Conservation (phyloP, 2,888 invertebrate genomes). For the Barypeithes pellucidus region DNA sequence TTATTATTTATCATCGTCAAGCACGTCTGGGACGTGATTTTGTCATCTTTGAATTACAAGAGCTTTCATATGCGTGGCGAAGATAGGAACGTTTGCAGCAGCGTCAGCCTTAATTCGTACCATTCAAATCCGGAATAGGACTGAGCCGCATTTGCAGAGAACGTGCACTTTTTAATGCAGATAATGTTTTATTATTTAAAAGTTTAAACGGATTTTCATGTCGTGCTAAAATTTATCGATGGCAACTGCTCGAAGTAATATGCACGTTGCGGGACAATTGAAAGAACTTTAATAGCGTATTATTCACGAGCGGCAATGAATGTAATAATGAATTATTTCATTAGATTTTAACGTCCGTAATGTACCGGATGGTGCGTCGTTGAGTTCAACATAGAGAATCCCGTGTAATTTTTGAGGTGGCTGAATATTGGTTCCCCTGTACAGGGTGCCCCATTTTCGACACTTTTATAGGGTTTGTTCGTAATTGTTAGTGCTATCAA, state of each 20-base stretch:
- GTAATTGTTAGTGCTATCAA: no score
- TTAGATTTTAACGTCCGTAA: no score
- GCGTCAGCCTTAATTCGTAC: slow-evolving; percentile 19
- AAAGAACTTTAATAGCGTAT: no score
- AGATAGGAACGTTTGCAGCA: slow-evolving; percentile 26
- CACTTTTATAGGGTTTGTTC: no score
- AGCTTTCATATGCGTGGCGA: slow-evolving; percentile 25
- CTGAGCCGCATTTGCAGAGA: slow-evolving; percentile 22
- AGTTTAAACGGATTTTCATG: slow-evolving; percentile 9
- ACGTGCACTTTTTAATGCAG: slow-evolving; percentile 24
- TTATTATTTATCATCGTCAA: slow-evolving; percentile 32
- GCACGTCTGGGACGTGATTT: slow-evolving; percentile 27
- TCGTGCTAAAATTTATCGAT: neutral
- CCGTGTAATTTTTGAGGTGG: no score
- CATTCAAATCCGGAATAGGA: slow-evolving; percentile 23
- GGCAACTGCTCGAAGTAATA: neutral
- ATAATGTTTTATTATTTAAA: slow-evolving; percentile 23
- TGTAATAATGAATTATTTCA: no score
- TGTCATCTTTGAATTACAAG: slow-evolving; percentile 30
- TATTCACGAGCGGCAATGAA: no score
- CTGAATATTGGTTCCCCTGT: no score
- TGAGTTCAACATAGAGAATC: no score
- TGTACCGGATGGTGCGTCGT: no score
- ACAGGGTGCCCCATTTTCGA: no score
- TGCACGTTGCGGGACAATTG: neutral